Conservation (phyloP, 2,113 vertebrate species). For the Scopus umbretta region DNA sequence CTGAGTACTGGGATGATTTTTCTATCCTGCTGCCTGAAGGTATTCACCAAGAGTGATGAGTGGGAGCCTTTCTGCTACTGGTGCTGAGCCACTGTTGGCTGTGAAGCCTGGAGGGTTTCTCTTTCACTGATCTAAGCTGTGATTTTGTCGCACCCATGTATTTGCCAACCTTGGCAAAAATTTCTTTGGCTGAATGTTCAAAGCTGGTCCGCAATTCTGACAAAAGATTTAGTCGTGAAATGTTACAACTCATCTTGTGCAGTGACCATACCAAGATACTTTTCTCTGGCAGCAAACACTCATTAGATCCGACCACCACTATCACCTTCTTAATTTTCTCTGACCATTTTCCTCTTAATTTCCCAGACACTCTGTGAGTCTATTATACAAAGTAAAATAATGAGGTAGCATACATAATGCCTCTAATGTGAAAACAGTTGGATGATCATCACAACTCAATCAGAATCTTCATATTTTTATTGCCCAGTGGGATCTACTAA, state of each 20-base stretch:
- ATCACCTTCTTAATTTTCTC: background rate
- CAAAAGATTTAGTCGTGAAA: background rate
- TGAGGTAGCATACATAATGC: background rate
- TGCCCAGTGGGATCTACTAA: background rate
- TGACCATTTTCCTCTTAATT: background rate
- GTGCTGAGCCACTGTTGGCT: background rate
- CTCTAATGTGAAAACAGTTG: background rate
- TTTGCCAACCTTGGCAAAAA: background rate
- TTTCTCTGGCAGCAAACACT: background rate
- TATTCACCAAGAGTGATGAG: background rate
- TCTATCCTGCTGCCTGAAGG: background rate
- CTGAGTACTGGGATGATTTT: background rate
- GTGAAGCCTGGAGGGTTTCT: background rate
- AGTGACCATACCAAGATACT: background rate
- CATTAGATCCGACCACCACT: background rate
- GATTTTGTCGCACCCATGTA: background rate
- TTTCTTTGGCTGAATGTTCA: background rate
- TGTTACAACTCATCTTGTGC: background rate
- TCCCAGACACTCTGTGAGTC: background rate
- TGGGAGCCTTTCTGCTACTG: background rate
- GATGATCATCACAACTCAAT: background rate
- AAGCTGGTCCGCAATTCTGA: background rate
- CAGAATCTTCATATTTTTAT: background rate
- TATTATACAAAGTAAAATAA: background rate
- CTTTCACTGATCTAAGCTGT: background rate